Evolutionary conservation across 2,113 vertebrate species (phyloP).

Genomic region (Podocnemis expansa): DNA sequence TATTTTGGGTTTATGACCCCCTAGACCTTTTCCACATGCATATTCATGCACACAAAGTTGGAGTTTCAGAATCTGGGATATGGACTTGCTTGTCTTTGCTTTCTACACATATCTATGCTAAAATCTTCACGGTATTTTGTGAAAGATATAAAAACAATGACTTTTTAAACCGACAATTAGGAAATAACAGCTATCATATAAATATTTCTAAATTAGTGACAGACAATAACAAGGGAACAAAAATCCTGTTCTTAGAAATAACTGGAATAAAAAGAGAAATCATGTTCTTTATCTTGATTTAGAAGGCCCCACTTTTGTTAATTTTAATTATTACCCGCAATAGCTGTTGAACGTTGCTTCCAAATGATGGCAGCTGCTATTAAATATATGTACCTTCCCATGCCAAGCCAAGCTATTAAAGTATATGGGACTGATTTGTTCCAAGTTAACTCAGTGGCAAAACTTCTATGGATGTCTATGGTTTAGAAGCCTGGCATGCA

Average conservation of each 20-base stretch:
- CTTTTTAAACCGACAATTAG: not conserved
- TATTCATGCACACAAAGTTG: not conserved
- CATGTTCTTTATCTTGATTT: too few species aligned
- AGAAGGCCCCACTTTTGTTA: too few species aligned
- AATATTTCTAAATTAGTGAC: too few species aligned
- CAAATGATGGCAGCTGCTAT: not conserved
- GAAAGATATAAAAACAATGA: not conserved
- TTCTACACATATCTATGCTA: not conserved
- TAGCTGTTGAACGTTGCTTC: not conserved
- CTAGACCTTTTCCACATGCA: not conserved
- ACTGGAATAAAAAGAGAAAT: too few species aligned
- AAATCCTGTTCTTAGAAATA: too few species aligned
- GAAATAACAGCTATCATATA: too few species aligned
- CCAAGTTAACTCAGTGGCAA: not conserved
- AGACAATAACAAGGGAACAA: too few species aligned
- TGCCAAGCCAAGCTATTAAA: not conserved
- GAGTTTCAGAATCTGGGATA: not conserved
- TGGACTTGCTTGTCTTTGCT: not conserved
- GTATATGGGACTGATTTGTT: not conserved
- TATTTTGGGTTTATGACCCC: not conserved
- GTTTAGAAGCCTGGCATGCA: not conserved
- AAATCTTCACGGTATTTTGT: not conserved
- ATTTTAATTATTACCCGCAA: too few species aligned
- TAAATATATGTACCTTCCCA: not conserved
- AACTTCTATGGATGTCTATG: not conserved